These are phyloP conservation scores for Pachyramphus minor DNA, from an alignment of 2,113 vertebrate species.

Conservation along the genomic window DNA sequence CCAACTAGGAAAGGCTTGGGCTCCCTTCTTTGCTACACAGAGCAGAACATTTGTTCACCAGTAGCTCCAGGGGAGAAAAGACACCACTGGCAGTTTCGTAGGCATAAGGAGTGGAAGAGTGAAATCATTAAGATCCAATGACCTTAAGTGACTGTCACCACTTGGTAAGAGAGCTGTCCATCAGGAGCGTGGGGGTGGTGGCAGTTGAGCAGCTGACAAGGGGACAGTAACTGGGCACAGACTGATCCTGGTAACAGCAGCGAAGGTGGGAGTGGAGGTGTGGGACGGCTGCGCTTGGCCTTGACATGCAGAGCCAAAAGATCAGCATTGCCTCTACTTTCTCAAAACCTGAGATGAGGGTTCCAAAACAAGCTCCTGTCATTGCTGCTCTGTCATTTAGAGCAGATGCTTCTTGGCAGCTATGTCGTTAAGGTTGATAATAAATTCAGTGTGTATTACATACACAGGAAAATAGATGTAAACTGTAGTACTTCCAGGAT, in stretches of 20 bases:
- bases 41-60: neutral
- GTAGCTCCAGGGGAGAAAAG: neutral
- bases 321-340: neutral
- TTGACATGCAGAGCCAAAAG: neutral
- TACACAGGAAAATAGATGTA: neutral
- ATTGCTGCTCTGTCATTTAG: neutral
- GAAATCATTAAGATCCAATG: neutral
- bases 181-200: neutral
- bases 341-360: neutral
- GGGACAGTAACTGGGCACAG: neutral
- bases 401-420: constrained; percentile 3
- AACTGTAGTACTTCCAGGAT: neutral
- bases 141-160: neutral
- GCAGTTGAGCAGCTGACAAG: neutral
- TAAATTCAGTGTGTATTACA: neutral
- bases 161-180: neutral
- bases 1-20: neutral
- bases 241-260: neutral
- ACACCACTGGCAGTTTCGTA: neutral
- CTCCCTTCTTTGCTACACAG: fast-evolving
- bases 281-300: fast-evolving
- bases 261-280: neutral
- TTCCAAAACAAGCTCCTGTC: neutral
- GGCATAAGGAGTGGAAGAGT: neutral
- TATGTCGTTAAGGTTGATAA: neutral